A percentile compares a stretch with the other conserved stretches of the same genome.
Conservation (phyloP, 1,140 invertebrate species). For the Mercenaria mercenaria region DNA sequence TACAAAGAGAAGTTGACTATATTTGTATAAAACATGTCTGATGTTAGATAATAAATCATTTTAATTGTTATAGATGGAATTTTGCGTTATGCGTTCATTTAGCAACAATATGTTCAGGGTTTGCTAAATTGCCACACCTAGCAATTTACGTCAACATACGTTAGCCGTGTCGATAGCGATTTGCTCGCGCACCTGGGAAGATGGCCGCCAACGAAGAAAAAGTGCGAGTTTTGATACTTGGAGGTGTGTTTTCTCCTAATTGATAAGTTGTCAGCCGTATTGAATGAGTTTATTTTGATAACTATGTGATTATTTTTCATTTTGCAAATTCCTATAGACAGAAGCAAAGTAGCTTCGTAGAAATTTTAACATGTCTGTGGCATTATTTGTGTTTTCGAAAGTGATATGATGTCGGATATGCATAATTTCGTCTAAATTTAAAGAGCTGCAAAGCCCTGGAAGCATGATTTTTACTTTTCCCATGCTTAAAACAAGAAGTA, state of each 20-base stretch:
- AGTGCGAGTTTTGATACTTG: slow-evolving; percentile 69
- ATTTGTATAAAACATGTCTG: too few relatives aligned
- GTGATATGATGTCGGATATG: background rate
- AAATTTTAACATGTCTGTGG: background rate
- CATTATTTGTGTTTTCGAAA: background rate
- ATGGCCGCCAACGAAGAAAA: slow-evolving; percentile 68
- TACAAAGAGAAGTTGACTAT: too few relatives aligned
- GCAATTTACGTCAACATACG: too few relatives aligned
- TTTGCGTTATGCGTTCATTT: too few relatives aligned
- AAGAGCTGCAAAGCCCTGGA: too few relatives aligned
- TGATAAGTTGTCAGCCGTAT: background rate
- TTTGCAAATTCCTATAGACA: background rate
- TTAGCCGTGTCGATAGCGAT: background rate
- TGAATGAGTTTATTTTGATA: background rate
- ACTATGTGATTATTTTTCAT: background rate
- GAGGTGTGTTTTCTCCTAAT: slow-evolving; percentile 57
- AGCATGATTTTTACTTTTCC: too few relatives aligned
- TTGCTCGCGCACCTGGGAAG: slow-evolving; percentile 25
- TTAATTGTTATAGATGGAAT: too few relatives aligned
- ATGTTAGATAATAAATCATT: too few relatives aligned
- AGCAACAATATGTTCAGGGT: too few relatives aligned
- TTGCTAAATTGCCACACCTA: too few relatives aligned
- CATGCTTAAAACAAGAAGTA: too few relatives aligned
- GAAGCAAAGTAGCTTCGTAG: background rate
- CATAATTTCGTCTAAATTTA: background rate